A percentile compares a stretch with the other conserved stretches of the same genome.
Conservation (phyloP, 2,888 invertebrate species). For the Drosophila prolongata region DNA sequence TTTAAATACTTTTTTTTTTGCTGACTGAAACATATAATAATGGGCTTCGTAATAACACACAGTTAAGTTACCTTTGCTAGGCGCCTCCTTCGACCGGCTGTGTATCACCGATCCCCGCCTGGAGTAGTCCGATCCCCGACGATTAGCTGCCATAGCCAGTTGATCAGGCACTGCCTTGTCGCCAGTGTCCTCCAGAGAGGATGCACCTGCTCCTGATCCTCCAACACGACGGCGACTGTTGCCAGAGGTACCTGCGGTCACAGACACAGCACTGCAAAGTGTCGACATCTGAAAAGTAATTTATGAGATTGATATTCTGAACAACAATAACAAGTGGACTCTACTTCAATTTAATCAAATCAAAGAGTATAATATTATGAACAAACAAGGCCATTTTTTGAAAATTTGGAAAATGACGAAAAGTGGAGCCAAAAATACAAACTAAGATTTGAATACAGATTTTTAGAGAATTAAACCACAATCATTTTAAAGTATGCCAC, state of each 20-base stretch:
- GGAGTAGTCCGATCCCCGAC: slow-evolving; percentile 60
- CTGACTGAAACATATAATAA: too few species aligned
- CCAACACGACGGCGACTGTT: slow-evolving; percentile 72
- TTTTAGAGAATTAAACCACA: too few species aligned
- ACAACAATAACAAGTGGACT: too few species aligned
- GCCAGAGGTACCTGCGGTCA: slow-evolving; percentile 54
- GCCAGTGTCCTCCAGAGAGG: slow-evolving; percentile 64
- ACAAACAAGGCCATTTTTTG: too few species aligned
- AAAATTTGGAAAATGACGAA: too few species aligned
- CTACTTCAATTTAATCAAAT: too few species aligned
- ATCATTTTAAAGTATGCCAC: too few species aligned
- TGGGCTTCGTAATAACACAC: neutral
- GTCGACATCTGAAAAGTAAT: slow-evolving; percentile 18
- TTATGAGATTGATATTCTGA: too few species aligned
- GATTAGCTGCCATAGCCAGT: slow-evolving; percentile 76
- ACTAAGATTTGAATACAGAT: too few species aligned
- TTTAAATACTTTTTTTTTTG: too few species aligned
- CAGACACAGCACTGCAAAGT: slow-evolving; percentile 20
- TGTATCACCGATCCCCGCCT: slow-evolving; percentile 63
- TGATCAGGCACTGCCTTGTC: slow-evolving; percentile 78
- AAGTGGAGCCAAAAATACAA: too few species aligned
- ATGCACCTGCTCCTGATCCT: slow-evolving; percentile 38
- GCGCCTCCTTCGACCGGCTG: slow-evolving; percentile 51
- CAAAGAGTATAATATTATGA: too few species aligned
- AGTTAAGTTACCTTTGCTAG: slow-evolving; percentile 39